phyloP scores from a whole-genome alignment of 2,797 vertebrate species.

The Xenops minutus region DNA sequence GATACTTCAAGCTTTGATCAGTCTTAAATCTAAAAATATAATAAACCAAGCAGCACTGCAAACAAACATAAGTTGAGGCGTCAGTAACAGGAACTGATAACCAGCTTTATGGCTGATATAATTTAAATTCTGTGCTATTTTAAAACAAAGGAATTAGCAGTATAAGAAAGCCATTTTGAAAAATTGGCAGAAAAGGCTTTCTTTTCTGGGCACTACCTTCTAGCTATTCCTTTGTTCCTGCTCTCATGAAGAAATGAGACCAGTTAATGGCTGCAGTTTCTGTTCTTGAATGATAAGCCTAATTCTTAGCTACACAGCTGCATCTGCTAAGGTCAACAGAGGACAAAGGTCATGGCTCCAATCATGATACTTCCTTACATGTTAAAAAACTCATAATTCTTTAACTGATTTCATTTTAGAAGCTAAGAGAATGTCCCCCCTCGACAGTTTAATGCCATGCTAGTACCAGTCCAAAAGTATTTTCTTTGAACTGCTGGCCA shows the following conservation, averaged over 20 bases:
- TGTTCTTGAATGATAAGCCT: not conserved
- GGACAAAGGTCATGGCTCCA: not conserved
- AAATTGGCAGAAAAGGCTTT: not conserved
- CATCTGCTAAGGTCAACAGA: not conserved
- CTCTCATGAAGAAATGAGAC: not conserved
- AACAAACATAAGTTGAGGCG: not conserved
- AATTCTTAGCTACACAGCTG: slow-evolving; percentile 1
- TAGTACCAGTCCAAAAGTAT: not conserved
- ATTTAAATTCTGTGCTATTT: not conserved
- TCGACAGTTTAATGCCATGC: not conserved
- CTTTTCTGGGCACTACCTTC: not conserved
- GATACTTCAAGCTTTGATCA: slow-evolving; percentile 19
- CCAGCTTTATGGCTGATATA: not conserved
- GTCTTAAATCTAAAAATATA: not conserved
- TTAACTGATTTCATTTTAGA: not conserved
- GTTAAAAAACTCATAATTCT: not conserved
- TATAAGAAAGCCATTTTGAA: not conserved
- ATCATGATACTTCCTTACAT: not conserved
- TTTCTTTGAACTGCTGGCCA: not conserved
- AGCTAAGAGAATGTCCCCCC: not conserved
- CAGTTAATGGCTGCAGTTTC: not conserved
- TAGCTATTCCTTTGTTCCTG: not conserved
- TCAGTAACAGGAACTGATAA: not conserved
- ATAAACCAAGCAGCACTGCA: not conserved
- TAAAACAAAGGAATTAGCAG: not conserved